Evolutionary conservation across 1,140 invertebrate genomes (phyloP).

Genomic region (Ectropis grisescens): DNA sequence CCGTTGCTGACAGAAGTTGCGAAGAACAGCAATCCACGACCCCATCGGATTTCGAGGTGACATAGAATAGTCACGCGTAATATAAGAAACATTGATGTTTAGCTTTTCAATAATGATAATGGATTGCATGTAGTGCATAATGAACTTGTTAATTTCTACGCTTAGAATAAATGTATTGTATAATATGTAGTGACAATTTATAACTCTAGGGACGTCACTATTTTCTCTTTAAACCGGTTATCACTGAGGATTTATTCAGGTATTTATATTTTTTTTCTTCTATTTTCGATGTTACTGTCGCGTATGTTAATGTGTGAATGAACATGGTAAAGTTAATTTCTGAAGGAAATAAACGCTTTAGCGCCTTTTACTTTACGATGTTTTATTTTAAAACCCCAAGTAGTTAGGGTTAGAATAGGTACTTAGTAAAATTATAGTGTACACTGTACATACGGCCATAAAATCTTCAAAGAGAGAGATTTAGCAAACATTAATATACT

Average conservation of each 20-base stretch:
- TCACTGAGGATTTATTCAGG: constrained; percentile 58
- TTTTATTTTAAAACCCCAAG: constrained; percentile 12
- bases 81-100: constrained; percentile 22
- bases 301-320: constrained; percentile 40
- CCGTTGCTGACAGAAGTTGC: constrained; percentile 18
- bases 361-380: constrained; percentile 15
- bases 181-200: constrained; percentile 46
- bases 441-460: background rate
- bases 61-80: constrained; percentile 43
- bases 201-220: constrained; percentile 42
- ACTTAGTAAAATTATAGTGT: background rate
- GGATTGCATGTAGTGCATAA: constrained; percentile 42
- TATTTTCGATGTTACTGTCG: constrained; percentile 28
- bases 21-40: constrained; percentile 18
- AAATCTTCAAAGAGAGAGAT: background rate
- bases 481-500: too few relatives aligned
- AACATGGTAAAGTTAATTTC: constrained; percentile 30
- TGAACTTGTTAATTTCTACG: constrained; percentile 31
- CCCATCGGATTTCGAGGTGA: constrained; percentile 58
- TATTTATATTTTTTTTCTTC: constrained; percentile 58
- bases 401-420: background rate
- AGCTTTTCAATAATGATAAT: constrained; percentile 15
- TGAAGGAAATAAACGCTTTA: constrained; percentile 2
- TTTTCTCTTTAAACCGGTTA: constrained; percentile 45
- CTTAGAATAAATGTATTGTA: constrained; percentile 34